A percentile compares a stretch with the other conserved stretches of the same genome.
Conservation (phyloP, 1,140 invertebrate genomes). For the Zaprionus taronus region DNA sequence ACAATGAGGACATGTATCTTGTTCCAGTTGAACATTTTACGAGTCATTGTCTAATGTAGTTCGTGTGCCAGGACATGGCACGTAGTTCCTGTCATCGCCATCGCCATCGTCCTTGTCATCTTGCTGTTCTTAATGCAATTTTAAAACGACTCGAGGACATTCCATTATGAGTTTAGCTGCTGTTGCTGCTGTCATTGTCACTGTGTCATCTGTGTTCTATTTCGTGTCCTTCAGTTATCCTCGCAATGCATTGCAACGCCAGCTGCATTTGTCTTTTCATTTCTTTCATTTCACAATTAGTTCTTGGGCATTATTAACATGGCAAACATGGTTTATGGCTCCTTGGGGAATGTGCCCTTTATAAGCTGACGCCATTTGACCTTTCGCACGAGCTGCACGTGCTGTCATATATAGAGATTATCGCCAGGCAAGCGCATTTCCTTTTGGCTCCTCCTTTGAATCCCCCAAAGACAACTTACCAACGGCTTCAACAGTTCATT, state of each 20-base stretch:
- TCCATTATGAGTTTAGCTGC: conserved; percentile 30
- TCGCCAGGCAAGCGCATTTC: conserved; percentile 55
- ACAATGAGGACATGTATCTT: conserved; percentile 52
- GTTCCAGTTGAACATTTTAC: conserved; percentile 59
- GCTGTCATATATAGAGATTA: conserved; percentile 70
- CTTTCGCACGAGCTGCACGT: conserved; percentile 15
- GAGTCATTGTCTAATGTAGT: conserved; percentile 76
- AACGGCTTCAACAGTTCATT: conserved; percentile 56
- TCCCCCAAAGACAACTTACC: conserved; percentile 66
- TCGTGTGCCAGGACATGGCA: conserved; percentile 31
- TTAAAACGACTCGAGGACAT: conserved; percentile 45
- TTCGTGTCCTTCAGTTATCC: conserved; percentile 16
- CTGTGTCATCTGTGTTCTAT: conserved; percentile 36
- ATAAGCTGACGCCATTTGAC: conserved; percentile 36
- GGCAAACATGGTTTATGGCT: conserved; percentile 19
- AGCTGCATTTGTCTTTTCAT: not conserved
- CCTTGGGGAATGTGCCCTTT: conserved; percentile 15
- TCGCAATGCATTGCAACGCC: conserved; percentile 12
- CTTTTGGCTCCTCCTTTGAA: conserved; percentile 40
- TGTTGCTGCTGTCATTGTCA: conserved; percentile 52
- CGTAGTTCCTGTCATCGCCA: conserved; percentile 15
- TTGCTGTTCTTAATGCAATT: conserved; percentile 70
- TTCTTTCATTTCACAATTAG: conserved; percentile 67
- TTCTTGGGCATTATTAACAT: conserved; percentile 41
- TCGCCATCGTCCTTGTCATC: not conserved